Percentiles rank a stretch among this genome's conserved stretches.
Conservation (phyloP, 1,140 invertebrate species). For the Chironomus striatipennis region DNA sequence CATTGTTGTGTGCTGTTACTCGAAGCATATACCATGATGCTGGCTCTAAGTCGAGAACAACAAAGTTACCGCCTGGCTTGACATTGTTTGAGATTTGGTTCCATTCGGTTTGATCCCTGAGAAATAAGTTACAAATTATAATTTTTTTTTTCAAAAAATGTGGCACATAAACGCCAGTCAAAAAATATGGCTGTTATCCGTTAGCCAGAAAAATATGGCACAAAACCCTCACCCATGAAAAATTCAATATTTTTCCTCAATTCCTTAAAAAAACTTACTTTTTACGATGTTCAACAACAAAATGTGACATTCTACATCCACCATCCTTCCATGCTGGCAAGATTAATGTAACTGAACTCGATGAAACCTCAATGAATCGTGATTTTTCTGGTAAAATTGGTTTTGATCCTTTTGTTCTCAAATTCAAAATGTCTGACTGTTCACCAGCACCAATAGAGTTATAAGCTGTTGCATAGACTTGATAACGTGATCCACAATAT, state of each 20-base stretch:
- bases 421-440: conserved; percentile 75
- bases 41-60: conserved; percentile 82
- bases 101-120: conserved; percentile 73
- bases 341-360: conserved; percentile 83
- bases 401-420: conserved; percentile 78
- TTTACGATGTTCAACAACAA: conserved; percentile 91
- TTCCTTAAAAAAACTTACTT: conserved; percentile 56
- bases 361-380: conserved; percentile 85
- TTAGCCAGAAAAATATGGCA: neutral
- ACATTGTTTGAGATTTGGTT: conserved; percentile 88
- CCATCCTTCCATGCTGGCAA: conserved; percentile 89
- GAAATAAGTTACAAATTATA: conserved; percentile 29
- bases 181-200: too few species aligned
- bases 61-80: conserved; percentile 81
- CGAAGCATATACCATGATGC: conserved; percentile 86
- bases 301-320: conserved; percentile 91
- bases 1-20: conserved; percentile 92
- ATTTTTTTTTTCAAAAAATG: too few species aligned
- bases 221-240: too few species aligned
- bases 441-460: conserved; percentile 86
- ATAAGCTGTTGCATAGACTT: conserved; percentile 83
- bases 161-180: neutral
- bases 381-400: conserved; percentile 80
- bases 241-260: too few species aligned
- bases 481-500: conserved; percentile 84